Evolutionary conservation across 2,888 invertebrate genomes (phyloP), one percentile per base, ranked within the genome.

Genomic region (Mechanitis mazaeus): DNA sequence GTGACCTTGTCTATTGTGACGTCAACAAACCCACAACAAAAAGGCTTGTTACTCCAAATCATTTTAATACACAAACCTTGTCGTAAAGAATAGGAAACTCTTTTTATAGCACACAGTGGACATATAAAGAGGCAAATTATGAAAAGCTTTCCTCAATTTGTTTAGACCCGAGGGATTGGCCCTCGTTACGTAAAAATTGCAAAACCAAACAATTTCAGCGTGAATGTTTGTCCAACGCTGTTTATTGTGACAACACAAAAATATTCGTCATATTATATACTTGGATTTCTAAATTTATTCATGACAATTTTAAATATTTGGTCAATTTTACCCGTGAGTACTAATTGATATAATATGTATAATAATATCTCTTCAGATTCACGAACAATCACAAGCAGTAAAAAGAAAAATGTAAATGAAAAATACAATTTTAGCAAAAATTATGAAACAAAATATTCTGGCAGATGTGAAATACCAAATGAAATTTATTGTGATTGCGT

Each of bases 1-100:
- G 77, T 78, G 80, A 84, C 80, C 81, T 80, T 78, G 71, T 73
- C 77, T 79, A 80, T 80, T 80, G 76, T 77, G 79, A 69, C 75
- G 77, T 79, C 80, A 77, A 75, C 72, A 74, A 64, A 64, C 69
- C 67, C 68, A 45, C 38, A 53, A 42, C 7, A 20, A 54, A 33
- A 61, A 58, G 61, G 61, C 54, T 45, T n/a, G 58, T 64, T 64
- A 59, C 54, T 33, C 58, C 47, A 46, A 58, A 38, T 53, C 59
- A 58, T 53, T 58, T 60, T 20, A 42, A 35, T 46, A 53, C 28
- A 61, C 55, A 57, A 55, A 53, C 63, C 61, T 65, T 58, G 56
- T 58, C 61, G 54, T 64, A 59, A 64, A 62, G 62, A 58, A 60
- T 58, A 53, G 28, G 60, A 55, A 53, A 45, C 46, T 33, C 35